A percentile compares a stretch with the other conserved stretches of the same genome.
Evolutionary conservation across 2,888 invertebrate species (phyloP).

Genomic region (Colletes collaris): DNA sequence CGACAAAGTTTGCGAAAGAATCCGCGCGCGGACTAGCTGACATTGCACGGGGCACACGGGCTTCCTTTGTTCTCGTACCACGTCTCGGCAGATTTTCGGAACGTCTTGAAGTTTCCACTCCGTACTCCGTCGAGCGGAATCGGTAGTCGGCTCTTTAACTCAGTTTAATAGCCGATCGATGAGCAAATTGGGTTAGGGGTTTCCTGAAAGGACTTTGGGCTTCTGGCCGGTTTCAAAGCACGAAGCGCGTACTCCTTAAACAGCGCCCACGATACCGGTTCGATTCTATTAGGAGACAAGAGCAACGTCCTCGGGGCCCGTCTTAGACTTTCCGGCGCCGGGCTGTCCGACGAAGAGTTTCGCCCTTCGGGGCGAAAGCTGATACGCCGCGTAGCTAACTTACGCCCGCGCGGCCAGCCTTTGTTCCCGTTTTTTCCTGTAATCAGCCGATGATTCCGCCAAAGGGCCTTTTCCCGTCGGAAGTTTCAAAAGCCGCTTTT

Average conservation of each 20-base stretch:
- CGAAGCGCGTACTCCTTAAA: conserved; percentile 61
- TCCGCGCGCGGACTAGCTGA: too few relatives aligned
- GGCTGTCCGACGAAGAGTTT: conserved; percentile 31
- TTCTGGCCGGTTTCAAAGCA: conserved; percentile 43
- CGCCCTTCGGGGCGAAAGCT: conserved; percentile 1
- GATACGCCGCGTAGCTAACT: not conserved
- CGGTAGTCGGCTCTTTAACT: conserved; percentile 65
- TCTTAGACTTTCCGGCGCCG: conserved; percentile 55
- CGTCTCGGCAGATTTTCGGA: conserved; percentile 35
- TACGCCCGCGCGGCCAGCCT: not conserved
- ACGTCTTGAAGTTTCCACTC: conserved; percentile 40
- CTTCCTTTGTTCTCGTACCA: conserved; percentile 16
- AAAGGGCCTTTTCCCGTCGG: not conserved
- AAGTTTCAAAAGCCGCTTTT: not conserved
- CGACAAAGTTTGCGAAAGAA: too few relatives aligned
- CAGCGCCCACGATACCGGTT: conserved; percentile 57
- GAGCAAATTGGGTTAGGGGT: conserved; percentile 77
- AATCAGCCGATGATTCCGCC: not conserved
- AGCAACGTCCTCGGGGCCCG: conserved; percentile 44
- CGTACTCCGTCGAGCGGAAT: conserved; percentile 37
- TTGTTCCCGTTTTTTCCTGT: not conserved
- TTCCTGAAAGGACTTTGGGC: conserved; percentile 73
- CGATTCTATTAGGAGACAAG: conserved; percentile 75
- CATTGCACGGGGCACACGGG: not conserved
- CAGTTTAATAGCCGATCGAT: conserved; percentile 75